Evolutionary conservation across 2,888 invertebrate species (phyloP), one percentile per base, ranked within the genome.

Genomic region (Lasioglossum villosulum): DNA sequence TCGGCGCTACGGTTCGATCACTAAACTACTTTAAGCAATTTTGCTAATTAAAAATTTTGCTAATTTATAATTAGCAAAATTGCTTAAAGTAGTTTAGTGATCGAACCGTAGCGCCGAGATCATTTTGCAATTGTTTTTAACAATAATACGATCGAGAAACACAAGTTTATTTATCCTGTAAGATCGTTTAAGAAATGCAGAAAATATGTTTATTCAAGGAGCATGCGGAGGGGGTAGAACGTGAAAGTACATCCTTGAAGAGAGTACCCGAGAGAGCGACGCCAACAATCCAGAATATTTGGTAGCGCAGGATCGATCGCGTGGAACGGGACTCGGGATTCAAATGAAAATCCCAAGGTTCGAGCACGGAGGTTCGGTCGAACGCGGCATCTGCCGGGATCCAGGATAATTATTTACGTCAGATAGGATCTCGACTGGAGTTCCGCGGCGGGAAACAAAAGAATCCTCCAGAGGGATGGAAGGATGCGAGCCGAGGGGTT

Each of bases 341-440:
- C 90, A 90, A 92, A 90, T 89, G 87, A 93, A 93, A 92, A 92
- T 91, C 80, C 72, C 63, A 56, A 37, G 48, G 63, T 80, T 72
- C 56, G 71, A 45, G 34, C 59, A 19, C 63, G 59, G 37, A 66
- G 30, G 42, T 37, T 42, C 27, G 85, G 76, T 82, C 84, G 84
- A 82, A 79, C 86, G 85, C 82, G 90, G 92, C 92, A 93, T 92
- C 92, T 90, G 92, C 91, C 73, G 78, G 80, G 74, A 73, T 86
- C 83, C 91, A 93, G 93, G 94, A 95, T 95, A 95, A 95, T 95
- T 95, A 95, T 95, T 95, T 94, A 95, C 93, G 93, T 92, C 92
- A 93, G 95, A 95, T 95, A 95, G 94, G 93, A 95, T 95, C 95
- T 94, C 89, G 91, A 90, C 89, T 87, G 91, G 81, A 80, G 90